These are phyloP conservation scores for Odontomyia ornata DNA, from an alignment of 2,888 invertebrate genomes.

Conservation along the genomic window DNA sequence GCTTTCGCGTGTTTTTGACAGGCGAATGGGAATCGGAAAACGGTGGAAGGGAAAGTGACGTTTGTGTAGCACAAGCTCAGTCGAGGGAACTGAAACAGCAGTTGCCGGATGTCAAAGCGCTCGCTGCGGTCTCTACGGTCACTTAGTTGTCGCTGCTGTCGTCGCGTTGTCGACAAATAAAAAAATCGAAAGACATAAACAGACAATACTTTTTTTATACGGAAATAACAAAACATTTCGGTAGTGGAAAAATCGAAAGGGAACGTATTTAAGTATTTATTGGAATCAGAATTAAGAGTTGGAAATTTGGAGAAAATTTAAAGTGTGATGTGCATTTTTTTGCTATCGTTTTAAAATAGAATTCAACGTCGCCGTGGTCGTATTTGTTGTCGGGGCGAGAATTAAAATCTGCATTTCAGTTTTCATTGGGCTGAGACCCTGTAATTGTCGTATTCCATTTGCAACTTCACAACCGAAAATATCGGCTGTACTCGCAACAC, in stretches of 20 bases:
- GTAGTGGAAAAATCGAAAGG: not conserved
- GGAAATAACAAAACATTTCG: not conserved
- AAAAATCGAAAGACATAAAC: slow-evolving; percentile 9
- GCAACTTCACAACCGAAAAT: too few species aligned
- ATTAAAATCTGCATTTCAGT: too few species aligned
- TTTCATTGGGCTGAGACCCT: too few species aligned
- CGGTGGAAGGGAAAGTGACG: slow-evolving; percentile 29
- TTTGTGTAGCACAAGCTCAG: slow-evolving; percentile 9
- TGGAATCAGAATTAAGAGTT: too few species aligned
- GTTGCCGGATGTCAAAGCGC: slow-evolving; percentile 33
- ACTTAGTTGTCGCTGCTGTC: not conserved
- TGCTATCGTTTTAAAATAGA: too few species aligned
- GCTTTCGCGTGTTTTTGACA: not conserved
- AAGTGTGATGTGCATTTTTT: too few species aligned
- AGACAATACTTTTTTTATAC: not conserved
- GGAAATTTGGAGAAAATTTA: too few species aligned
- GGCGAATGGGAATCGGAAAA: not conserved
- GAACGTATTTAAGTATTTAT: too few species aligned
- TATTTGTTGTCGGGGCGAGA: too few species aligned
- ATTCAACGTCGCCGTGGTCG: too few species aligned
- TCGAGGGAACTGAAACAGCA: not conserved
- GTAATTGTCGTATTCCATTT: too few species aligned
- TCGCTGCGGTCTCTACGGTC: not conserved
- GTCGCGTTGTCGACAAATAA: not conserved
- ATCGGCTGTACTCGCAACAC: too few species aligned